phyloP scores from a whole-genome alignment of 1,140 invertebrate species.

The Musca domestica region DNA sequence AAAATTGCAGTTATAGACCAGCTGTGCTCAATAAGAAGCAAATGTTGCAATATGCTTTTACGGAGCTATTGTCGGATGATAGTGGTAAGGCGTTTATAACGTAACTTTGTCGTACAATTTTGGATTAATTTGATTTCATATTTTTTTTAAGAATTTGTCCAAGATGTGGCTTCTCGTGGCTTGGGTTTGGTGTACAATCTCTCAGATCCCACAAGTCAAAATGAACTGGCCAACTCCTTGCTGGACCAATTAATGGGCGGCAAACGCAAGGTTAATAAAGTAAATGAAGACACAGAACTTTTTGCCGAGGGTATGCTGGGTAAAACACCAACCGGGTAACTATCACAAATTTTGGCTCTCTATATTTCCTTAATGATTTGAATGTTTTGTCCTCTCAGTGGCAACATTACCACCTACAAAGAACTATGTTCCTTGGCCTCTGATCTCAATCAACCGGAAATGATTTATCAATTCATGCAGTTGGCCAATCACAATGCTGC shows the following conservation, averaged over 20 bases:
- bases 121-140: neutral
- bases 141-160: constrained; percentile 70
- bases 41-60: constrained; percentile 78
- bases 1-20: constrained; percentile 70
- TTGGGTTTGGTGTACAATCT: constrained; percentile 83
- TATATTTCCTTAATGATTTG: neutral
- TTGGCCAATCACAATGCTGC: constrained; percentile 89
- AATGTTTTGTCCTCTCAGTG: constrained; percentile 55
- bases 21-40: constrained; percentile 67
- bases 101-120: too few relatives aligned
- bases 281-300: constrained; percentile 78
- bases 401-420: constrained; percentile 86
- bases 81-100: constrained; percentile 74
- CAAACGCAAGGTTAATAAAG: constrained; percentile 69
- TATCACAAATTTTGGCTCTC: neutral
- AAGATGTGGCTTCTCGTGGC: constrained; percentile 89
- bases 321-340: constrained; percentile 77
- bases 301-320: constrained; percentile 86
- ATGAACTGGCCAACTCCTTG: constrained; percentile 71
- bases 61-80: constrained; percentile 83
- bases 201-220: constrained; percentile 69
- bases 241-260: constrained; percentile 82
- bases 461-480: constrained; percentile 94
- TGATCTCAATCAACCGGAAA: constrained; percentile 90
- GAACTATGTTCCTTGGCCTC: constrained; percentile 90